Base-by-base conservation (phyloP, 2,113 vertebrate genomes). In the Pelvicachromis taeniatus region DNA sequence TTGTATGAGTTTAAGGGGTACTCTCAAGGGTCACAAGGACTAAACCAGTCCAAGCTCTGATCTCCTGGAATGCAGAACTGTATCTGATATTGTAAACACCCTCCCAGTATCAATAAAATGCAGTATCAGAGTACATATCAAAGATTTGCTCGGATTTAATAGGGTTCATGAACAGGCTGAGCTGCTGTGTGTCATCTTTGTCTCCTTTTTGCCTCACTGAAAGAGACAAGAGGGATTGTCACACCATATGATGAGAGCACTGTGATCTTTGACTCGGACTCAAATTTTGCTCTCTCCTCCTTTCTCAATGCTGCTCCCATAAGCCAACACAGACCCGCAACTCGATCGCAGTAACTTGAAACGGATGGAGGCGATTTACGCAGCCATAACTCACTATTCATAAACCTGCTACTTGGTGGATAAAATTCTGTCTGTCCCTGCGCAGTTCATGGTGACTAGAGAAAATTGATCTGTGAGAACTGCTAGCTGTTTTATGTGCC, bases 371-470 rank as follows among this genome's bases (percentile, higher is more conserved):
- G 85, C 26, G 85, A 92, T 93, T 96, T 94, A 95, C 75, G 58
- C 75, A 87, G 93, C 93, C 77, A 88, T 95, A 95, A 95, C 81
- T 95, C 90, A 95, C 84, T 73, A 82, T 94, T 93, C 92, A 91
- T 95, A 95, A 95, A 95, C 80, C 93, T 94, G 94, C 93, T 95
- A 92, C 92, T 93, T 90, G 92, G 91, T 85, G 91, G 89, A 92
- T 95, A 86, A 90, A 88, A 91, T 94, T 89, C 85, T 80, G 82
- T 87, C 88, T 84, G 89, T 92, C 68, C 40, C 58, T 59, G 78
- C 14, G 16, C 33, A 9, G 86, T 73, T 84, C 70, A 55, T 11
- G 65, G 86, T 50, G 83, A 87, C 75, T 29, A 77, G 63, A 77
- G 92, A 91, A 86, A 94, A 88, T 42, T 63, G 92, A 95, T 92